Base-by-base conservation (phyloP, 2,113 vertebrate species). In the Callipepla californica region DNA sequence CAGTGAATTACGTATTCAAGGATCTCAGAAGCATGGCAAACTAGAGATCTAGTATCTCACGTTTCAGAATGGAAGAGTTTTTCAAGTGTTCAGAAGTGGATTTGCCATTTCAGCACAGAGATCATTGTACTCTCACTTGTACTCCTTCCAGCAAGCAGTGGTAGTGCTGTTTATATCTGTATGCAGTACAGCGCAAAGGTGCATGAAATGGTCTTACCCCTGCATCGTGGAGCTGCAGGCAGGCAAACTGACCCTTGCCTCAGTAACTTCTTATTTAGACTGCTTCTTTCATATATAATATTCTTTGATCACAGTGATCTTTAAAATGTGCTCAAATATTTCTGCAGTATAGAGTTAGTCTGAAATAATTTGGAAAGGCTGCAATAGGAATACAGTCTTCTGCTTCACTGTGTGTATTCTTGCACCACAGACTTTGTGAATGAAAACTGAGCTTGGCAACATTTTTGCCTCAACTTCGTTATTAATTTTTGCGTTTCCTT, bases 21-120 rank as follows among this genome's bases (percentile, higher is more conserved):
- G 55, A 10, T 32, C 22, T 61, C 3, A 3, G 50, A 16, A 62
- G 25, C 34, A 13, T 0, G 0, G 4, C 42, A 58, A 66, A 30
- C 13, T 66, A 18, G 25, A 32, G 25, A 28, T 51, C 16, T 66
- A 32, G 4, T 69, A 65, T 26, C 9, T 73, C 14, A 5, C 78
- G 4, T 40, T 87, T 66, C 51, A 75, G 66, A 53, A 47, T 28
- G n/a, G 36, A 10, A 66, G 61, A 40, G 50, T 62, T 84, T 66
- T 87, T 62, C 18, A 11, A 50, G 6, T n/a, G 2, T 76, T 79
- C 23, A 40, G 62, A 53, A 79, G 22, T 13, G 12, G 4, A 38
- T 70, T 72, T 59, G 38, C 72, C 1, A 2, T 75, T 80, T 81
- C 23, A 26, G 5, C 21, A 20, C 26, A 32, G 28, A 3, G 2